phyloP scores from a whole-genome alignment of 2,888 invertebrate genomes.

The Geotrupes spiniger region DNA sequence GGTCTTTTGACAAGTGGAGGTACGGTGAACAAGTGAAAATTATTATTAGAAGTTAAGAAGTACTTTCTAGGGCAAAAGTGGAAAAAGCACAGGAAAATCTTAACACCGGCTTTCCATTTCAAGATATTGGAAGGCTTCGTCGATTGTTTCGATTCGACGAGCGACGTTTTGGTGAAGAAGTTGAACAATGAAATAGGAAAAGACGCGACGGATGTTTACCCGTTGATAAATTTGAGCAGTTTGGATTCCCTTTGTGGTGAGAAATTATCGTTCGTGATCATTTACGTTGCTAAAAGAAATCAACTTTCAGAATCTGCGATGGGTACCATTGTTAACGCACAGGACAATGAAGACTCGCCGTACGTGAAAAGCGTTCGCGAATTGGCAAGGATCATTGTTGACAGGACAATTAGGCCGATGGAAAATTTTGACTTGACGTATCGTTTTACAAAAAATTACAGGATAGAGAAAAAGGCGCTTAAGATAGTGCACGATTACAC shows the following conservation, averaged over 20 bases:
- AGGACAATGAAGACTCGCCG: constrained; percentile 62
- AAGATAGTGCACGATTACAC: constrained; percentile 54
- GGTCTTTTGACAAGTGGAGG: constrained; percentile 1
- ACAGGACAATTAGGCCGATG: constrained; percentile 46
- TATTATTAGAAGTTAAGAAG: too few relatives aligned
- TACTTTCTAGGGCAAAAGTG: constrained; percentile 24
- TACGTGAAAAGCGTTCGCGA: constrained; percentile 71
- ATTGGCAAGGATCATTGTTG: constrained; percentile 34
- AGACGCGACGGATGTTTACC: constrained; percentile 57
- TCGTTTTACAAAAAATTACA: constrained; percentile 58
- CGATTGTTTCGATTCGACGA: constrained; percentile 18
- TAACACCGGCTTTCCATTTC: constrained; percentile 27
- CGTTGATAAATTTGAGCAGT: constrained; percentile 58
- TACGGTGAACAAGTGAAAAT: constrained; percentile 21
- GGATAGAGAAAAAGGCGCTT: constrained; percentile 52
- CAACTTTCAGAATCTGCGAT: constrained; percentile 72
- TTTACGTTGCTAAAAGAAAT: too few relatives aligned
- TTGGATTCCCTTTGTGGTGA: constrained; percentile 61
- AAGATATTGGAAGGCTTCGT: constrained; percentile 24
- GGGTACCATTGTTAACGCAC: constrained; percentile 73
- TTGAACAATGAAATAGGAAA: constrained; percentile 13
- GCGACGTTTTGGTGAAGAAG: constrained; percentile 16
- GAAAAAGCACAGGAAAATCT: constrained; percentile 21
- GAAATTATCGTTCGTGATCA: too few relatives aligned
- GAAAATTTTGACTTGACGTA: constrained; percentile 52